A percentile compares a stretch with the other conserved stretches of the same genome.
phyloP scores from a whole-genome alignment of 2,113 vertebrate genomes.

The Taxidea taxus region DNA sequence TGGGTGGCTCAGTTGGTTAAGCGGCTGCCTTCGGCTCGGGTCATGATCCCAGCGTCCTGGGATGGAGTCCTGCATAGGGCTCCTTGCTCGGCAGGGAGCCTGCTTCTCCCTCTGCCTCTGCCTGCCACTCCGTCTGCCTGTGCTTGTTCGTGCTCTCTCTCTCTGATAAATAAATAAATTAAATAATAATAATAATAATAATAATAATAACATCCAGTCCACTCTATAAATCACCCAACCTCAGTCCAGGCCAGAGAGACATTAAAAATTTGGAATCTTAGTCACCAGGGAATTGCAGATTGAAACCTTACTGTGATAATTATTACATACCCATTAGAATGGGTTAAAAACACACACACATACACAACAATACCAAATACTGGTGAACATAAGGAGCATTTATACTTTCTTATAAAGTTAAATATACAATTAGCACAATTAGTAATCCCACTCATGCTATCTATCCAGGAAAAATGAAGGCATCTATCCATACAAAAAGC shows the following conservation, averaged over 20 bases:
- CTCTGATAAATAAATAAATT: too few relatives aligned
- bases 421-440: background rate
- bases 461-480: background rate
- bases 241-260: background rate
- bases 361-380: background rate
- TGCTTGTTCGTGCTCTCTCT: too few relatives aligned
- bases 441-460: background rate
- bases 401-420: background rate
- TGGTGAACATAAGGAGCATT: background rate
- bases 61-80: too few relatives aligned
- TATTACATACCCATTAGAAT: background rate
- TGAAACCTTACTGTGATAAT: background rate
- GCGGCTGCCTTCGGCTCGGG: too few relatives aligned
- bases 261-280: background rate
- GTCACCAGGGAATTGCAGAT: background rate
- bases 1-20: too few relatives aligned
- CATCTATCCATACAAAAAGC: background rate
- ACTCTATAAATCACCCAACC: background rate
- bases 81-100: too few relatives aligned
- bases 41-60: too few relatives aligned
- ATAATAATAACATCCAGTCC: background rate
- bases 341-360: background rate
- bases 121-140: too few relatives aligned
- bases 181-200: too few relatives aligned
- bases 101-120: too few relatives aligned